Base-by-base conservation (phyloP, 1,140 invertebrate species). In the Zelostemma sp. region DNA sequence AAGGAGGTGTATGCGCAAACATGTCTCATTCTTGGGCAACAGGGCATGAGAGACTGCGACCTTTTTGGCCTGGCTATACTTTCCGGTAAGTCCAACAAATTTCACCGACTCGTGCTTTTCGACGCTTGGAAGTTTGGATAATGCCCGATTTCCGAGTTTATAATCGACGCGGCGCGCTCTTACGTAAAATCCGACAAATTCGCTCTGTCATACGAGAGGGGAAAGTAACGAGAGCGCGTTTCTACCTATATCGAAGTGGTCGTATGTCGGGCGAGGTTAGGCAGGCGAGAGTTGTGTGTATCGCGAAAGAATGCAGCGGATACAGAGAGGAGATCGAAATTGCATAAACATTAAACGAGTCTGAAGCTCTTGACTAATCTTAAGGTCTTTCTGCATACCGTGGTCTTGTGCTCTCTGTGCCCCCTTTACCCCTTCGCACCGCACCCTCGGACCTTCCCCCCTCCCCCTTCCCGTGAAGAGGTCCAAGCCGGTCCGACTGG, bases 1-100 rank as follows among this genome's bases (percentile, higher is more conserved):
- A 91, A 91, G 78, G 93, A 95, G 83, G 89, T 95, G 47, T 93
- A 94, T 77, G 88, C 90, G 71, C 91, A 94, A 82, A 91, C 93
- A 88, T 93, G 92, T 82, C 86, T 89, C 63, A 90, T 94, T 83
- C 90, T 95, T 72, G 87, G 88, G 74, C 89, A 90, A 70, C 90
- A 91, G 87, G 92, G 92, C 73, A 91, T 95, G 89, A 87, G 90
- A 81, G 93, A 94, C 80, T 91, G 90, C 77, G 92, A 94, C 80
- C 89, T 95, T 31, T 95, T 95, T 86, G 93, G 93, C 72, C 85
- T 95, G 73, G 92, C 93, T 73, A 89, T 93, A 77, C 88, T 91
- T 76, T 92, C 91, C 88, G 93, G 93, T 93, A 80, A 89, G 88
- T 28, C 8, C 25, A 28, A 28, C 3, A 28, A 28, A 28, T 28